Base-by-base conservation (phyloP, 1,140 invertebrate genomes). In the Mylabris phalerata region DNA sequence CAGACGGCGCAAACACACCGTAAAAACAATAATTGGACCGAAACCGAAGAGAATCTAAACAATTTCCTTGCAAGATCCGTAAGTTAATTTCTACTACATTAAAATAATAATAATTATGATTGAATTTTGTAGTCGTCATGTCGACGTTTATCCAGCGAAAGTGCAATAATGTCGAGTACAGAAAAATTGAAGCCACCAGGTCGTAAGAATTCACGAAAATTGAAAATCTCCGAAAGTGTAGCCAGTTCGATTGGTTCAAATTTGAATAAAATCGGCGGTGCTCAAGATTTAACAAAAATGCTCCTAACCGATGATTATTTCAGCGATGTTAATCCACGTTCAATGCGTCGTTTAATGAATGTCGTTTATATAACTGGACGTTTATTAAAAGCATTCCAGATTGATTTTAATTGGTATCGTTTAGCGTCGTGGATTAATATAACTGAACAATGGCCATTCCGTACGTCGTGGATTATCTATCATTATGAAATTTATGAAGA, bases 331-430 rank as follows among this genome's bases (percentile, higher is more conserved):
- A 98, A 98, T 81, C 96, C 95, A 0, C 79, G 94, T 42, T 97
- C 92, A 67, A 95, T 99, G 93, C 80, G 93, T 51, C 80, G 95
- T 50, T 81, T 98, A 6, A 95, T 98, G 90, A 98, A 98, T 75
- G 95, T 98, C 60, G 88, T 98, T 44, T 96, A 97, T 68, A 87
- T 98, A 13, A 97, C 93, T 59, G 92, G 95, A 54, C 87, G 96
- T 44, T 80, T 99, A 57, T 77, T 99, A 59, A 94, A 98, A 81
- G 93, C 96, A 67, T 98, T 98, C 80, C 93, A 97, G 77, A 93
- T 99, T 61, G 96, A 98, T 72, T 98, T 99, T 75, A 97, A 95
- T 75, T 99, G 96, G 96, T 94, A 97, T 75, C 89, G 95, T 64
- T 78, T 98, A 61, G 92, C 93, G 49, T 92, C 90, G 50, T 99